phyloP scores from a whole-genome alignment of 2,888 invertebrate species.

The Thymelicus acteon region DNA sequence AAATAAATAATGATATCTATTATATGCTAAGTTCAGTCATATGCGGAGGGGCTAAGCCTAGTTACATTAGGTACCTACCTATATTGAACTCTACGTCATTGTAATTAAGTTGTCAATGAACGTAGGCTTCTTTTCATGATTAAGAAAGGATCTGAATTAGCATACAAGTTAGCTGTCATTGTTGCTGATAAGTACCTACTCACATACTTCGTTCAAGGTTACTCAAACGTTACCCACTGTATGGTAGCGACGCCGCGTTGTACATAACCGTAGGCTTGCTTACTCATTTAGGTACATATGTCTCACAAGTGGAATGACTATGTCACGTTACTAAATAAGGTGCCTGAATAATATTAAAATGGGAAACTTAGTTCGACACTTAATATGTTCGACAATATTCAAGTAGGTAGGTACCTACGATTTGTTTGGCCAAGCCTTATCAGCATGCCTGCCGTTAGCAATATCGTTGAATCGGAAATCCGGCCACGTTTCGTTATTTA shows the following conservation, averaged over 20 bases:
- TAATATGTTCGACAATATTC: constrained; percentile 35
- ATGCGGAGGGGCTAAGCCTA: too few relatives aligned
- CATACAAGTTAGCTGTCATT: constrained; percentile 32
- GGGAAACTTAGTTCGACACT: constrained; percentile 16
- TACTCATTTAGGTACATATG: constrained; percentile 26
- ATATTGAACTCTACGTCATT: not conserved
- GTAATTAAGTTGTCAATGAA: not conserved
- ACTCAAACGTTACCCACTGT: constrained; percentile 8
- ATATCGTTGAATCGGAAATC: constrained; percentile 66
- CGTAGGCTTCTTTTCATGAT: not conserved
- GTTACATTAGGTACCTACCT: not conserved
- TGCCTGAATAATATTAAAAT: constrained; percentile 10
- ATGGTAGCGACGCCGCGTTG: constrained; percentile 18
- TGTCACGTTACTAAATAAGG: constrained; percentile 16
- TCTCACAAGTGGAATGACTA: constrained; percentile 1
- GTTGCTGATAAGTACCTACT: constrained; percentile 28
- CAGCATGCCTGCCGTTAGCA: constrained; percentile 15
- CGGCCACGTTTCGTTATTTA: constrained; percentile 74
- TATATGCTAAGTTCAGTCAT: too few relatives aligned
- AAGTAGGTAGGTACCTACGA: constrained; percentile 2
- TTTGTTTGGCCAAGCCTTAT: constrained; percentile 15
- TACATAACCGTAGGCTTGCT: constrained; percentile 27
- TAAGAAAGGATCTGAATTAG: constrained; percentile 25
- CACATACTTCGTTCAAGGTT: constrained; percentile 24
- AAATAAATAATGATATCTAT: too few relatives aligned